Percentiles rank a stretch among this genome's conserved stretches.
Evolutionary conservation across 2,888 invertebrate genomes (phyloP).

Genomic region (Cataglyphis albicans): DNA sequence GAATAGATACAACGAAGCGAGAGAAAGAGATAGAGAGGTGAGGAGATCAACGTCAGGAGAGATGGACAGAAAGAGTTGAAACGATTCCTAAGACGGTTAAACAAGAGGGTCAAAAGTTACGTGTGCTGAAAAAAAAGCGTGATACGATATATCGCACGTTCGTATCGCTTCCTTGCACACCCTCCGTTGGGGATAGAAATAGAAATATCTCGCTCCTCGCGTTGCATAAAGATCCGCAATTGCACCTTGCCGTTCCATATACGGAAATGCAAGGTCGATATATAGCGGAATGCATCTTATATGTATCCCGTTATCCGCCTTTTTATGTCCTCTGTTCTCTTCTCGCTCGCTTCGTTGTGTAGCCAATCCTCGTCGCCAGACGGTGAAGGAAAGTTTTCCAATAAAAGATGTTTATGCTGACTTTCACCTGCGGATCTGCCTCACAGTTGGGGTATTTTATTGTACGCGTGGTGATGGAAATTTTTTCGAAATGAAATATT

Average conservation of each 20-base stretch:
- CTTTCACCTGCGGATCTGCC: conserved; percentile 26
- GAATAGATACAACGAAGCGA: conserved; percentile 11
- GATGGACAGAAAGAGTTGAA: background rate
- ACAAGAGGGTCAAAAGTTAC: conserved; percentile 11
- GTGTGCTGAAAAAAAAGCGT: conserved; percentile 24
- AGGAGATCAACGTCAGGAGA: background rate
- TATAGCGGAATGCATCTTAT: conserved; percentile 41
- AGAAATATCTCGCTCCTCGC: conserved; percentile 34
- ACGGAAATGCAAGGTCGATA: conserved; percentile 61
- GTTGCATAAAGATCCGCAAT: conserved; percentile 41
- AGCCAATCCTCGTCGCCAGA: background rate
- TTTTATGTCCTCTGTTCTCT: background rate
- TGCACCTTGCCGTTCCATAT: conserved; percentile 14
- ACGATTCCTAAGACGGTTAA: conserved; percentile 18
- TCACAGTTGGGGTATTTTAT: conserved; percentile 11
- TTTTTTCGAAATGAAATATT: conserved; percentile 40
- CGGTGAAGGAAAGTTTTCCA: conserved; percentile 66
- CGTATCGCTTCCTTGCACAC: conserved; percentile 10
- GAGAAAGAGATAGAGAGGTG: conserved; percentile 15
- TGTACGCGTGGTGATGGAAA: conserved; percentile 18
- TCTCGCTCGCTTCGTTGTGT: background rate
- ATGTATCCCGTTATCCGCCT: background rate
- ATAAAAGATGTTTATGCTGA: conserved; percentile 69
- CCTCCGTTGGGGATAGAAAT: conserved; percentile 13
- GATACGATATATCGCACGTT: conserved; percentile 49